Evolutionary conservation across 2,888 invertebrate species (phyloP).

Genomic region (Lagria hirta): DNA sequence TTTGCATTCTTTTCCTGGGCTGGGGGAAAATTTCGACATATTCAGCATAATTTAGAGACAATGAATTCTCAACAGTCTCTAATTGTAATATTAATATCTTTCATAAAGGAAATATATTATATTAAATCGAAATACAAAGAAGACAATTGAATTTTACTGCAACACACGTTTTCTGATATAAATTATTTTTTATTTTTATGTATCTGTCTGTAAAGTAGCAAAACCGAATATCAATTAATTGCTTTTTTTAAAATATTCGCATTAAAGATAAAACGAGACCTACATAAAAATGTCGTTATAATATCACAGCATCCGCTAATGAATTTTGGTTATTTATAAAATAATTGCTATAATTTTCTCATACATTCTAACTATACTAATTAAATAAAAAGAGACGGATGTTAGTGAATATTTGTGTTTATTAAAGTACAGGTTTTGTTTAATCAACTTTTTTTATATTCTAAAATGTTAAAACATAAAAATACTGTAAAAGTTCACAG

Average conservation of each 20-base stretch:
- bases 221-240: slow-evolving; percentile 13
- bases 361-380: slow-evolving; percentile 16
- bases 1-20: too few relatives aligned
- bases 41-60: too few relatives aligned
- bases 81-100: too few relatives aligned
- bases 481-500: slow-evolving; percentile 36
- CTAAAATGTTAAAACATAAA: slow-evolving; percentile 34
- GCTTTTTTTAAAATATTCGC: slow-evolving; percentile 7
- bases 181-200: too few relatives aligned
- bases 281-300: slow-evolving; percentile 7
- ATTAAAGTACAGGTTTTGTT: slow-evolving; percentile 24
- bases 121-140: too few relatives aligned
- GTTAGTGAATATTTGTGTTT: slow-evolving; percentile 16
- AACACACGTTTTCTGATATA: too few relatives aligned
- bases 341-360: slow-evolving; percentile 24
- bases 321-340: slow-evolving; percentile 18
- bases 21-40: too few relatives aligned
- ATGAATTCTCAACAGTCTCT: too few relatives aligned
- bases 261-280: slow-evolving; percentile 13
- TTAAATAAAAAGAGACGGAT: slow-evolving; percentile 18
- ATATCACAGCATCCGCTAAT: slow-evolving; percentile 17
- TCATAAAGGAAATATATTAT: too few relatives aligned
- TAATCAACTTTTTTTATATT: slow-evolving; percentile 29
- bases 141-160: too few relatives aligned
- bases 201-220: too few relatives aligned